Base-by-base conservation (phyloP, 35 echinoderm and acorn worm genomes). In the Apostichopus parvimensis region DNA sequence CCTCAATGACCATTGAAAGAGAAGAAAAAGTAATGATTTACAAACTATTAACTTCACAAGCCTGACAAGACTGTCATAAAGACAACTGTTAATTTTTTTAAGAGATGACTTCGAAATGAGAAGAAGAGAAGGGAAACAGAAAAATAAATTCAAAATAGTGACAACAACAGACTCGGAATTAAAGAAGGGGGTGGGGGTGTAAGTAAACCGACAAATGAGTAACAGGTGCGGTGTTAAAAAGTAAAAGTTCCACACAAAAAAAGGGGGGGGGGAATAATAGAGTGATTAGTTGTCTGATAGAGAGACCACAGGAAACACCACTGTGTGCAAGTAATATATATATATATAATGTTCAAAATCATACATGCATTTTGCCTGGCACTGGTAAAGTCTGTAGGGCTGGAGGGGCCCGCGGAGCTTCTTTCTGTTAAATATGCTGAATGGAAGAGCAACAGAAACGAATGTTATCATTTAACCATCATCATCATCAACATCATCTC, bases 301-400 rank as follows among this genome's bases (percentile, higher is more conserved):
- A 82, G 22, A 45, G 5, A 80, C 13, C 13, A 84, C n/a, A 84
- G 57, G n/a, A 84, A 84, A 84, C 6, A 53, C 15, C 23, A 15
- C 52, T 80, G 8, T 80, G 25, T 25, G 8, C 25, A 80, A 80
- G 78, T 53, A 5, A 34, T 34, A 80, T 34, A 13, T 80, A n/a
- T n/a, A n/a, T n/a, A 80, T 34, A 10, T 84, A 20, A 59, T 55
- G 57, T 84, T 84, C 17, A 84, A 84, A 58, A 84, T 58, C 81
- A 84, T 84, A 84, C 81, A 84, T 84, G 81, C 81, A 84, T 58
- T 84, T 84, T 84, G 81, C 57, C 81, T 84, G 81, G 81, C 81
- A 84, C 81, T 84, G 81, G 17, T 60, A 55, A 84, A 84, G 81
- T 84, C 81, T 22, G 81, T 56, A 84, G 81, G 81, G 11, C 81